Base-by-base conservation (phyloP, 2,113 vertebrate species). In the Abramis brama region DNA sequence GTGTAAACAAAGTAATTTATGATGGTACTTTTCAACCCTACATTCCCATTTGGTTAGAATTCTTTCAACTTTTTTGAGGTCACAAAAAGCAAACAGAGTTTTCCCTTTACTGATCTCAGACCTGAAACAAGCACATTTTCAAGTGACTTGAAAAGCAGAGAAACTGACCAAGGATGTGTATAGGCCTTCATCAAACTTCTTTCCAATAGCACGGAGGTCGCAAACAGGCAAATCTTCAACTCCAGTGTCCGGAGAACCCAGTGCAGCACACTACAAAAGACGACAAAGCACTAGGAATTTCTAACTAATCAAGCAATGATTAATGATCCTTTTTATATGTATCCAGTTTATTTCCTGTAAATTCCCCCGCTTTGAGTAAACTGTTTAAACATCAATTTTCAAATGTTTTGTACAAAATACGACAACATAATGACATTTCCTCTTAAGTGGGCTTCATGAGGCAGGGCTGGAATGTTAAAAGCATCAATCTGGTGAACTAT, bases 141-240 rank as follows among this genome's bases (percentile, higher is more conserved):
- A 39, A 78, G 21, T 45, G 6, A 27, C 15, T 43, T 57, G 11
- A 45, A 11, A 74, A 74, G 15, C 59, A 52, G 17, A 60, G 21
- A 43, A 47, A 88, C 95, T 95, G 89, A 98, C 97, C 94, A 98
- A 91, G 0, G 96, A 95, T 0, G 92, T 95, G 88, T 97, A 97
- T 91, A 95, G 93, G 78, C 97, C 96, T 80, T 95, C 95, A 89
- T 97, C 96, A 80, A 97, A 96, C 88, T 96, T 95, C 91, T 95
- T 95, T 84, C 94, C 95, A 36, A 98, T 94, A 7, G 96, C 94
- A 82, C 95, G 92, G 33, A 98, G 94, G 89, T 96, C 95, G 81
- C 97, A 97, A 83, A 96, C 93, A 76, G 91, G 89, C 47, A 88
- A 91, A 64, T 88, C 93, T 73, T 95, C 94, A 23, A 84, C 62